Conservation (phyloP, 2,797 vertebrate species). For the Brachyalestes nurse region DNA sequence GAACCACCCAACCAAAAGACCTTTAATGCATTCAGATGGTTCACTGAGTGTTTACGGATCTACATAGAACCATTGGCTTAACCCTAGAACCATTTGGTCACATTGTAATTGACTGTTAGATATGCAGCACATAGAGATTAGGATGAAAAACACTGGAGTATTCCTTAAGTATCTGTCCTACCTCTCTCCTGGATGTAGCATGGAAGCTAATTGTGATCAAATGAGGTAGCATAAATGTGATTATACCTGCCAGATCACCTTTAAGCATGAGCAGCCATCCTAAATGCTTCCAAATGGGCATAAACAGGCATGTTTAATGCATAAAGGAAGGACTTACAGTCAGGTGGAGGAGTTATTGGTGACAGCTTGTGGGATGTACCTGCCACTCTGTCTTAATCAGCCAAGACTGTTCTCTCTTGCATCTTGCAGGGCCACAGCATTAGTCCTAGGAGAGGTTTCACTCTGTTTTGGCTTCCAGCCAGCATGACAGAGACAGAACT, state of each 20-base stretch:
- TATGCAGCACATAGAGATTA: neutral
- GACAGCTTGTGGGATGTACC: slow-evolving; percentile 12
- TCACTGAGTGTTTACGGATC: too few relatives aligned
- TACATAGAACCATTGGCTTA: too few relatives aligned
- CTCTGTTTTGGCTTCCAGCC: neutral
- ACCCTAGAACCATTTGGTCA: too few relatives aligned
- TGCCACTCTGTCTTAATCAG: slow-evolving; percentile 14
- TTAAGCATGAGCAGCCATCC: slow-evolving; percentile 12
- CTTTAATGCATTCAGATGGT: too few relatives aligned
- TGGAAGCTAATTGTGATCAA: neutral
- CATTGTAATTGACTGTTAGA: too few relatives aligned
- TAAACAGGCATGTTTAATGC: slow-evolving; percentile 19
- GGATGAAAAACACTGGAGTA: neutral
- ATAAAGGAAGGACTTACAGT: neutral
- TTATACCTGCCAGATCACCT: slow-evolving; percentile 8
- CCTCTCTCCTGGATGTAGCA: neutral
- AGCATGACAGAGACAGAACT: neutral
- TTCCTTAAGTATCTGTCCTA: neutral
- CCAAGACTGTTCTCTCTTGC: neutral
- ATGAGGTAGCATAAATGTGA: neutral
- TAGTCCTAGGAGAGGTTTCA: neutral
- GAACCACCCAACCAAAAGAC: too few relatives aligned
- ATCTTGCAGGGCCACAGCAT: slow-evolving; percentile 9
- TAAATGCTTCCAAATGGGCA: slow-evolving; percentile 3
- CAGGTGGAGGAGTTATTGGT: neutral